Conservation (phyloP, 2,888 invertebrate genomes). For the Agrochola macilenta region DNA sequence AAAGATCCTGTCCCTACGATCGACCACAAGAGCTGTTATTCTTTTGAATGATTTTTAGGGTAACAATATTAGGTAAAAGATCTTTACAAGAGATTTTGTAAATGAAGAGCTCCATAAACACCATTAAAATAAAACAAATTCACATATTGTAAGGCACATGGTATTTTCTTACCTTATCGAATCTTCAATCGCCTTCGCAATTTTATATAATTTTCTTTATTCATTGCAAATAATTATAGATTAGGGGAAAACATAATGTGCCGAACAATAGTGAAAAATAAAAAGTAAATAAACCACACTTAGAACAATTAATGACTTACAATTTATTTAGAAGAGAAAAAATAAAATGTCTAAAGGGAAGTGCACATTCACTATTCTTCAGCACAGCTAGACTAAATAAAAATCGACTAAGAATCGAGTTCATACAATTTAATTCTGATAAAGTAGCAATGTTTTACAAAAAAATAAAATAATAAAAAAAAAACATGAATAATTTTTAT, state of each 20-base stretch:
- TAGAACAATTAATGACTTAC: constrained; percentile 66
- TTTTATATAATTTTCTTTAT: constrained; percentile 65
- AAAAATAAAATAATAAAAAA: constrained; percentile 69
- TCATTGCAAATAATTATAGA: constrained; percentile 45
- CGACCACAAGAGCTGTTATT: background rate
- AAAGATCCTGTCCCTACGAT: background rate
- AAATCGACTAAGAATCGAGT: constrained; percentile 78
- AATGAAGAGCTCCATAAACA: constrained; percentile 45
- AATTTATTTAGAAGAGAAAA: constrained; percentile 68
- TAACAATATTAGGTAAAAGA: background rate
- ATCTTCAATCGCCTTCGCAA: constrained; percentile 71
- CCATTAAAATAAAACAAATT: constrained; percentile 47
- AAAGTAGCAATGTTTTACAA: constrained; percentile 74
- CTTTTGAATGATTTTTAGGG: background rate
- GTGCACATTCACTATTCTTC: constrained; percentile 91
- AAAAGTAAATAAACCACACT: constrained; percentile 74
- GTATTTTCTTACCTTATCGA: constrained; percentile 85
- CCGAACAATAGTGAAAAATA: constrained; percentile 95
- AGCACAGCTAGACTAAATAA: constrained; percentile 84
- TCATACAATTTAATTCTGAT: constrained; percentile 84
- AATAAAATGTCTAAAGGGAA: constrained; percentile 84
- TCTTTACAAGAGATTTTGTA: background rate
- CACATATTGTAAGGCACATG: constrained; percentile 89
- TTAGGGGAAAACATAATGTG: constrained; percentile 89
- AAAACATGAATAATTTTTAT: constrained; percentile 58